These are phyloP conservation scores for Drosophila nr. perissopoda DNA, from an alignment of 2,888 invertebrate species.

Conservation along the genomic window DNA sequence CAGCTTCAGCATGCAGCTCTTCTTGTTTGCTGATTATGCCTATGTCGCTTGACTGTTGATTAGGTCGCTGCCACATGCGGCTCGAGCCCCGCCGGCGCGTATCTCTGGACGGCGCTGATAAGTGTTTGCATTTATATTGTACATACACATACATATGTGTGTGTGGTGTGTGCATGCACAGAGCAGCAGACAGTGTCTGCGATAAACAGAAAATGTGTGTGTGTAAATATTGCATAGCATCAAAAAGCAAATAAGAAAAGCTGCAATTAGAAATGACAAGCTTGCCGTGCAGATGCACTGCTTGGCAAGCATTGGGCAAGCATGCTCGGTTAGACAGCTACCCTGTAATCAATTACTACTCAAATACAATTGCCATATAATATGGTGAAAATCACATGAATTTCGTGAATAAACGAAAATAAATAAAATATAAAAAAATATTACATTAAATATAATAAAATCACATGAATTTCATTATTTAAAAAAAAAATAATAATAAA, in stretches of 20 bases:
- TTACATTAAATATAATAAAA: no score
- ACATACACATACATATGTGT: neutral
- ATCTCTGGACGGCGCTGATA: slow-evolving; percentile 45
- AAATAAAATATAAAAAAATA: no score
- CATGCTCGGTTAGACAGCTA: neutral
- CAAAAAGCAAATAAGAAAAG: slow-evolving; percentile 35
- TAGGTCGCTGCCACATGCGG: slow-evolving; percentile 19
- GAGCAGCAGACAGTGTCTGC: slow-evolving; percentile 7
- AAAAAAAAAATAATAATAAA: no score
- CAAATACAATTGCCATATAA: neutral
- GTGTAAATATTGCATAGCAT: slow-evolving; percentile 30
- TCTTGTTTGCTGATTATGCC: slow-evolving; percentile 31
- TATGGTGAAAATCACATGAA: no score
- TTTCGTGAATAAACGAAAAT: no score
- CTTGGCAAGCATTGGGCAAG: neutral
- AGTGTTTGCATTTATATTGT: slow-evolving; percentile 56
- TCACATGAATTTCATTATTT: no score
- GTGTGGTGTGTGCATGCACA: neutral
- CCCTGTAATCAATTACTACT: slow-evolving; percentile 1
- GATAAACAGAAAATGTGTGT: slow-evolving; percentile 34
- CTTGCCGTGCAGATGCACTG: slow-evolving; percentile 34
- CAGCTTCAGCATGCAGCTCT: slow-evolving; percentile 9
- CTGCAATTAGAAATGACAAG: slow-evolving; percentile 30
- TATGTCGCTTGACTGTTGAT: slow-evolving; percentile 35
- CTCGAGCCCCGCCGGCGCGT: slow-evolving; percentile 2